A percentile compares a stretch with the other conserved stretches of the same genome.
These are phyloP conservation scores for Lepidonotus clava DNA, from an alignment of 2,888 invertebrate species.

Conservation along the genomic window DNA sequence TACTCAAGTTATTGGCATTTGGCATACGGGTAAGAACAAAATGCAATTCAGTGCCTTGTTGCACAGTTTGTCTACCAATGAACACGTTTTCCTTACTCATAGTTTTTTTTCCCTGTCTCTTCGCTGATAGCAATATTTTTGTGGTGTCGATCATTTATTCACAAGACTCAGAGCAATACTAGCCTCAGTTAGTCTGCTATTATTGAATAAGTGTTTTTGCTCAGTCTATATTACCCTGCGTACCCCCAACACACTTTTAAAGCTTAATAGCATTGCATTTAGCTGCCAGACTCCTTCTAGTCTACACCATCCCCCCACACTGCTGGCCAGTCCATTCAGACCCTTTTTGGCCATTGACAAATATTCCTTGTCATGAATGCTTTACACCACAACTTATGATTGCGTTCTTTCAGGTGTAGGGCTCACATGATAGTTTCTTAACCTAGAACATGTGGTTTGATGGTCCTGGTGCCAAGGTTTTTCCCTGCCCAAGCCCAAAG, in stretches of 20 bases:
- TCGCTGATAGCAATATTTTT: slow-evolving; percentile 41
- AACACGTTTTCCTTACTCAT: slow-evolving; percentile 38
- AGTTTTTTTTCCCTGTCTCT: slow-evolving; percentile 41
- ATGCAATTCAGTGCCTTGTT: slow-evolving; percentile 28
- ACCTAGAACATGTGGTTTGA: slow-evolving; percentile 38
- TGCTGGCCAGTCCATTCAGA: not conserved
- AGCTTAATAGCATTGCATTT: slow-evolving; percentile 41
- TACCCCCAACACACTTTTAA: slow-evolving; percentile 24
- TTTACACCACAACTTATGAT: slow-evolving; percentile 49
- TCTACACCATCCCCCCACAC: not conserved
- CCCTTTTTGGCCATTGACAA: not conserved
- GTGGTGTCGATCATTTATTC: slow-evolving; percentile 47
- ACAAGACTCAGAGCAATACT: not conserved
- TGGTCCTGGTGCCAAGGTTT: slow-evolving; percentile 15
- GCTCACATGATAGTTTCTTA: slow-evolving; percentile 35
- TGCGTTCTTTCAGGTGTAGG: slow-evolving; percentile 45
- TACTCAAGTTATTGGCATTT: slow-evolving; percentile 99
- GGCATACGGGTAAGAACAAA: slow-evolving; percentile 93
- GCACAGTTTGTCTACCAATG: slow-evolving; percentile 46
- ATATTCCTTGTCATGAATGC: slow-evolving; percentile 33
- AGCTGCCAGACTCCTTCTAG: not conserved
- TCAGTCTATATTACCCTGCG: not conserved
- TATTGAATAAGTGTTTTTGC: not conserved
- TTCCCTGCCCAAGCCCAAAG: not conserved
- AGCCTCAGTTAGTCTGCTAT: not conserved